Evolutionary conservation across 2,888 invertebrate species (phyloP), one percentile per base, ranked within the genome.

Genomic region (Megaustenia siamemsis): DNA sequence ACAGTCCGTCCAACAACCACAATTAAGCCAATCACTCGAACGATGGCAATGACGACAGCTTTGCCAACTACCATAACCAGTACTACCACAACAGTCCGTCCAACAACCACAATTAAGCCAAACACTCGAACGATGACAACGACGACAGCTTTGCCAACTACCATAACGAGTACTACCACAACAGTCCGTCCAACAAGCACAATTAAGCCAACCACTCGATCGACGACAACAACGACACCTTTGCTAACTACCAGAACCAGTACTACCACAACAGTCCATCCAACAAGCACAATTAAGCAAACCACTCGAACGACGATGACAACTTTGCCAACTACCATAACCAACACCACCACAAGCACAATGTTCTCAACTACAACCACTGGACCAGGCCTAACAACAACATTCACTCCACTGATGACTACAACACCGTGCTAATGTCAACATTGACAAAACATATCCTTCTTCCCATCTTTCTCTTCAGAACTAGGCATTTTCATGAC

Each of bases 361-460:
- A 24, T 71, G 6, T 71, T 21, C 38, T 8, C n/a, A 12, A 71
- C 71, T 21, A 71, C 40, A 8, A 71, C 71, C 38, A 71, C 71
- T 5, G 71, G 71, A 24, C 43, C 71, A 40, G 71, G 71, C 21
- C 40, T 71, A n/a, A 71, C 71, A 4, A 71, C 71, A 38, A 71
- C 71, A 38, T 71, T 71, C n/a, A 43, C 71, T 12, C 71, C 71
- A 71, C 21, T 71, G 40, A 38, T 71, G 40, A 71, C 71, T 38
- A 71, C 71, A 12, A 18, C 71, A 6, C 71, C 71, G 12, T 71
- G 71, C 71, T 71, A 71, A 40, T 15, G 5, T 4, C n/a, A n/a
- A n/a, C n/a, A n/a, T n/a, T n/a, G n/a, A n/a, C n/a, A n/a, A n/a
- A n/a, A n/a, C n/a, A n/a, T n/a, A n/a, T n/a, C n/a, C n/a, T n/a